These are phyloP conservation scores for Smittia aterrima DNA, from an alignment of 2,888 invertebrate species.

Conservation along the genomic window DNA sequence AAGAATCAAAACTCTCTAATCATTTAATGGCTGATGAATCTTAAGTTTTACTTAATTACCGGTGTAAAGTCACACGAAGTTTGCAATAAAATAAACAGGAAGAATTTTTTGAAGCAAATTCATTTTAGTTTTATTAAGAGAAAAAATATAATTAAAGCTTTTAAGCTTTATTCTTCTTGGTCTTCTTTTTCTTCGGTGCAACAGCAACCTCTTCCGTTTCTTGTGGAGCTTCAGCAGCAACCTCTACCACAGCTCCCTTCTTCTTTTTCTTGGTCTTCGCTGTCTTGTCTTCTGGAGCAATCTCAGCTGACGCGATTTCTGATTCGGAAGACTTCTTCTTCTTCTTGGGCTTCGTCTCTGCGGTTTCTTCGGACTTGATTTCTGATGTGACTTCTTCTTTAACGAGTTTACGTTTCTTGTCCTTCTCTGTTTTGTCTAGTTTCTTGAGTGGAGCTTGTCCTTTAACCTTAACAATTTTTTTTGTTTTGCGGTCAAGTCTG, in stretches of 20 bases:
- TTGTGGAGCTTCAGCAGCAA: neutral
- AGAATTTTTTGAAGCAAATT: neutral
- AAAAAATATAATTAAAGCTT: neutral
- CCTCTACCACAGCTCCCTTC: neutral
- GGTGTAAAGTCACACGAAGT: conserved; percentile 12
- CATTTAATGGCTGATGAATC: conserved; percentile 22
- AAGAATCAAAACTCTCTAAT: neutral
- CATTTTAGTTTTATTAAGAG: neutral
- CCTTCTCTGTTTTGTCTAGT: neutral
- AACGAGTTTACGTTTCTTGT: conserved; percentile 1
- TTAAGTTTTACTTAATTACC: conserved; percentile 13
- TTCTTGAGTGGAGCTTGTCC: neutral
- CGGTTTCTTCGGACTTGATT: neutral
- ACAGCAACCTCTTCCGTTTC: neutral
- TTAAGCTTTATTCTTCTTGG: conserved; percentile 1
- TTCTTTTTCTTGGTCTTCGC: conserved; percentile 16
- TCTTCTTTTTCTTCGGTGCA: neutral
- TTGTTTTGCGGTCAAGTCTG: conserved; percentile 6
- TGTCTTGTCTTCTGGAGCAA: neutral
- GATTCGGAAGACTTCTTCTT: conserved; percentile 7
- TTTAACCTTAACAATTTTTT: conserved; percentile 18
- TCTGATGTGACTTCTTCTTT: neutral
- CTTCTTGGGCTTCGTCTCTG: neutral
- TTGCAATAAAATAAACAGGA: conserved; percentile 20
- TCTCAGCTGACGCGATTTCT: neutral